These are phyloP conservation scores for Uloborus diversus DNA, from an alignment of 1,140 invertebrate genomes.

Conservation along the genomic window DNA sequence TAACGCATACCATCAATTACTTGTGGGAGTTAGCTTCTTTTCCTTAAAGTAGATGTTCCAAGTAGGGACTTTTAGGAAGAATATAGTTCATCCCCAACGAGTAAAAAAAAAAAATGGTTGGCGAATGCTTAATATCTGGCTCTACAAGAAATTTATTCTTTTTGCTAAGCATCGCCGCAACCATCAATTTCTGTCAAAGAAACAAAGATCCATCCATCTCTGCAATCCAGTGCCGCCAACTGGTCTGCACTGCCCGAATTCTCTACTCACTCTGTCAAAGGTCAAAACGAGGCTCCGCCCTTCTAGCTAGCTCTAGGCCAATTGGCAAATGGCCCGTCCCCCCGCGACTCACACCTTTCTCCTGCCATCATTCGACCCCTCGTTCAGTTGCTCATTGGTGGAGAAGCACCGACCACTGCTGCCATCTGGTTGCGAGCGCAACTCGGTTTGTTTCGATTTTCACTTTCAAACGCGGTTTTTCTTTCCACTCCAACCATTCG, in stretches of 20 bases:
- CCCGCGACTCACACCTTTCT: no score
- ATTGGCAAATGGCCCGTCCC: background rate
- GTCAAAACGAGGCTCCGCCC: constrained; percentile 32
- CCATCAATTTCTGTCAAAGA: constrained; percentile 45
- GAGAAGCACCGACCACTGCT: background rate
- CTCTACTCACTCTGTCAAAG: constrained; percentile 27
- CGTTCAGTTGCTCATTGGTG: no score
- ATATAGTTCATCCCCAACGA: background rate
- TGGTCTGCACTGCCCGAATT: constrained; percentile 31
- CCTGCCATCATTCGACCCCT: no score
- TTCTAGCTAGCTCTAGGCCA: background rate
- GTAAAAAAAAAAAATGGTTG: background rate
- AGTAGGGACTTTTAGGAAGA: no score
- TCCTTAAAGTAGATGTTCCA: no score
- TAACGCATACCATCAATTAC: no score
- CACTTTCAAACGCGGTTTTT: no score
- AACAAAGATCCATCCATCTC: constrained; percentile 46
- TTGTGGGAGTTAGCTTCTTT: no score
- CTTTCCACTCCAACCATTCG: no score
- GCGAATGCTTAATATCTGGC: background rate
- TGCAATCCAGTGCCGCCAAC: constrained; percentile 23
- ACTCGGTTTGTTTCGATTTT: no score
- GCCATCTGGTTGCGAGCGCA: no score
- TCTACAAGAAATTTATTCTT: background rate
- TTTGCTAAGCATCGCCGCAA: background rate